Evolutionary conservation across 2,888 invertebrate genomes (phyloP).

Genomic region (Microctonus brassicae): DNA sequence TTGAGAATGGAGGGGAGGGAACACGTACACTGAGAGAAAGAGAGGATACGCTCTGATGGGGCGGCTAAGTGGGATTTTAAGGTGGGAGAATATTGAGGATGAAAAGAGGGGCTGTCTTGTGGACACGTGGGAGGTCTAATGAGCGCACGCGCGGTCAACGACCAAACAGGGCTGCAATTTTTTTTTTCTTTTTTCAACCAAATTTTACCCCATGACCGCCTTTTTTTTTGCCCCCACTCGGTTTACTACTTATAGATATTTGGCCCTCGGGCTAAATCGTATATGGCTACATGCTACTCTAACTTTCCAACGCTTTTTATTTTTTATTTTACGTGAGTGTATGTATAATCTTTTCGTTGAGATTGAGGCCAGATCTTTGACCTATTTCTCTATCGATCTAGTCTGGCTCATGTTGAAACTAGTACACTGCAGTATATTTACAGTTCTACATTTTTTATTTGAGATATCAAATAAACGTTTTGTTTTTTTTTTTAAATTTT

Average conservation of each 20-base stretch:
- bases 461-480: too few species aligned
- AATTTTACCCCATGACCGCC: conserved; percentile 9
- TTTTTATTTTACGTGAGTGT: not conserved
- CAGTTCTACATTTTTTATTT: not conserved
- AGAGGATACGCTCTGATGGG: not conserved
- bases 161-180: conserved; percentile 31
- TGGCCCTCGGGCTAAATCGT: not conserved
- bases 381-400: conserved; percentile 66
- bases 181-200: conserved; percentile 4
- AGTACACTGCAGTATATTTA: conserved; percentile 42
- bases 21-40: too few species aligned
- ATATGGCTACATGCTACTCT: not conserved
- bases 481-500: not conserved
- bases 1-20: conserved; percentile 3
- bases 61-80: not conserved
- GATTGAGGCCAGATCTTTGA: conserved; percentile 56
- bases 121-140: conserved; percentile 39
- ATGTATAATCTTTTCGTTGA: not conserved
- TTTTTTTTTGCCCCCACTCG: conserved; percentile 23
- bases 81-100: conserved; percentile 3
- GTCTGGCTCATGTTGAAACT: conserved; percentile 38
- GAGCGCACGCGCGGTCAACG: conserved; percentile 38
- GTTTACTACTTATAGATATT: not conserved
- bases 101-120: conserved; percentile 22
- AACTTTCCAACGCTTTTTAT: not conserved